These are phyloP conservation scores for Sarcoramphus papa DNA, from an alignment of 2,797 vertebrate genomes.

Conservation along the genomic window DNA sequence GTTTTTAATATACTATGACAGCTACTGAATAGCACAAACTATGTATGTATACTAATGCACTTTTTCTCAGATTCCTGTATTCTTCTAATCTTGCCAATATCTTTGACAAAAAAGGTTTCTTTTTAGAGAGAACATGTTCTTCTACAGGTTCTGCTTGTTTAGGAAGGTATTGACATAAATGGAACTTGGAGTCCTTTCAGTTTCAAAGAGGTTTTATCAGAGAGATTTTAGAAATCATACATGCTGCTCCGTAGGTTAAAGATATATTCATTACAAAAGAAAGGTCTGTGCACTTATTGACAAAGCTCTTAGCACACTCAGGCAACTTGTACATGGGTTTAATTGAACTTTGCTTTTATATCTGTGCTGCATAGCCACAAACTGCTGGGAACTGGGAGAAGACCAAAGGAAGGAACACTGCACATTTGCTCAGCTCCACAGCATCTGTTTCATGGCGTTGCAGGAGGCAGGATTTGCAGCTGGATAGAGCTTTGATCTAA, in stretches of 20 bases:
- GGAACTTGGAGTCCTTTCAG: neutral
- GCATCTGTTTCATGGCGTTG: neutral
- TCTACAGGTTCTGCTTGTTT: neutral
- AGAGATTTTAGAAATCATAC: neutral
- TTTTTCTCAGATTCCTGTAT: neutral
- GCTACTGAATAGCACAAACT: slow-evolving; percentile 10
- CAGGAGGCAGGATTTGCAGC: neutral
- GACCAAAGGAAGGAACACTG: neutral
- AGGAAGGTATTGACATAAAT: neutral
- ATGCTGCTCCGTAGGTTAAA: neutral
- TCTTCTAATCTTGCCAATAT: neutral
- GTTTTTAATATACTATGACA: slow-evolving; percentile 21
- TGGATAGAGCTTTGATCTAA: neutral
- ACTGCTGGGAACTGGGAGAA: neutral
- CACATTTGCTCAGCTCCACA: neutral
- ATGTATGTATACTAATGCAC: neutral
- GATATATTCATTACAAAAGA: neutral
- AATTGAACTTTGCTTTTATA: neutral
- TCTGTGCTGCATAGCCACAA: neutral
- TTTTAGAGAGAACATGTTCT: neutral
- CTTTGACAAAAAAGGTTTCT: neutral
- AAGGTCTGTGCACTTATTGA: neutral
- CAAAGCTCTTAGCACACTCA: neutral
- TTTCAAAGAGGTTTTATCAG: neutral
- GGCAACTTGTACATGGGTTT: neutral